Base-by-base conservation (phyloP, 1,140 invertebrate species). In the Saccostrea glomerata region DNA sequence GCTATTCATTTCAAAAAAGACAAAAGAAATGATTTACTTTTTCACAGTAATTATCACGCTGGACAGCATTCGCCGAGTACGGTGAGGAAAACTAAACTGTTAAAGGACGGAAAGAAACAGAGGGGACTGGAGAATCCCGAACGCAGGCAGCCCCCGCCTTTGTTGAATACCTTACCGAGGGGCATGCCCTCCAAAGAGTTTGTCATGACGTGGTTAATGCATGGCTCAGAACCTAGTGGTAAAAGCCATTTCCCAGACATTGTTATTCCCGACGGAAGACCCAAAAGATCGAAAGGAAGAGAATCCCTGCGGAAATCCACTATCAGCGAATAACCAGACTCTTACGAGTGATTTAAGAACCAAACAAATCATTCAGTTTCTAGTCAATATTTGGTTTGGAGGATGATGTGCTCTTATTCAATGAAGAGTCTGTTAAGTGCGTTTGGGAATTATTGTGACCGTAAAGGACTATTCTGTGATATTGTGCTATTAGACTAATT, bases 161-260 rank as follows among this genome's bases (percentile, higher is more conserved):
- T 85, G 7, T 23, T 56, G 25, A 84, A 84, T 58, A 82, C 86
- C 25, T 83, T 90, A 12, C 89, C 90, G 0, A 70, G 82, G 13
- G 85, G 87, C 36, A 85, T 89, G 84, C 58, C 86, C 15, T 90
- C 89, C 20, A 87, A 88, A 77, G 88, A 90, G 40, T 89, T 91
- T 86, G 88, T 91, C 11, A 89, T 90, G 88, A 86, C 86, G 11
- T 91, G 90, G 90, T 86, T 91, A 15, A 73, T 88, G 54, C 88
- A 90, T 85, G 90, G 89, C 0, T 91, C 90, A n/a, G 89, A 89
- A 82, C 90, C 90, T 7, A 63, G 56, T 15, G 58, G 58, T 5
- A 55, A 87, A 40, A 89, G 85, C 36, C 89, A 91, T 70, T 90
- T 91, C 85, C 90, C 89, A 30, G 89, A 90, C 47, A 82, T 91